Evolutionary conservation across 1,140 invertebrate species (phyloP).

Genomic region (Drosophila pruinosa): DNA sequence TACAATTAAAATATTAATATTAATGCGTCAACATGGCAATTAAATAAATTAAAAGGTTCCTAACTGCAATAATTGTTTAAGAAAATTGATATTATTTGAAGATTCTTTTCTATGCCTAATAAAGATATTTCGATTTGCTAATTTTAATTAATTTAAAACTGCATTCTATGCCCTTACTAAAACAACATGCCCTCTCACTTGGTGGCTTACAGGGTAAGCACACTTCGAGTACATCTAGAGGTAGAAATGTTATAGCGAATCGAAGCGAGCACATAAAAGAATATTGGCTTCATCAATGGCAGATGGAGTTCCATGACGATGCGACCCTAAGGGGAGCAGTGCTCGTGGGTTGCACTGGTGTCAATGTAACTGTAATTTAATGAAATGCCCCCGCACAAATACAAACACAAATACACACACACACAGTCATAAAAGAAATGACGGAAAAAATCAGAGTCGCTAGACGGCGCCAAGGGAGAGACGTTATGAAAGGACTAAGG

Average conservation of each 20-base stretch:
- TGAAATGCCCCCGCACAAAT: constrained; percentile 30
- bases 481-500: constrained; percentile 12
- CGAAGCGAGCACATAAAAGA: neutral
- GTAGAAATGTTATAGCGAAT: neutral
- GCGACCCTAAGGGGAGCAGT: neutral
- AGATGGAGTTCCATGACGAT: neutral
- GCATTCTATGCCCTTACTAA: too few relatives aligned
- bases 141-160: too few relatives aligned
- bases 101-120: too few relatives aligned
- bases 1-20: too few relatives aligned
- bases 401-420: constrained; percentile 6
- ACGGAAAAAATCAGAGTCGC: constrained; percentile 18
- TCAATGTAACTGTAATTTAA: constrained; percentile 46
- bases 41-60: too few relatives aligned
- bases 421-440: neutral
- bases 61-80: too few relatives aligned
- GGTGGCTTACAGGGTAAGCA: neutral
- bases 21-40: too few relatives aligned
- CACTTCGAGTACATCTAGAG: too few relatives aligned
- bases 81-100: too few relatives aligned
- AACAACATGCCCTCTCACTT: neutral
- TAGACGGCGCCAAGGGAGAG: constrained; percentile 40
- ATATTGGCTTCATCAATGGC: neutral
- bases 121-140: too few relatives aligned
- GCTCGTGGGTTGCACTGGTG: neutral